Evolutionary conservation across 2,797 vertebrate genomes (phyloP).

Genomic region (Erpetoichthys calabaricus): DNA sequence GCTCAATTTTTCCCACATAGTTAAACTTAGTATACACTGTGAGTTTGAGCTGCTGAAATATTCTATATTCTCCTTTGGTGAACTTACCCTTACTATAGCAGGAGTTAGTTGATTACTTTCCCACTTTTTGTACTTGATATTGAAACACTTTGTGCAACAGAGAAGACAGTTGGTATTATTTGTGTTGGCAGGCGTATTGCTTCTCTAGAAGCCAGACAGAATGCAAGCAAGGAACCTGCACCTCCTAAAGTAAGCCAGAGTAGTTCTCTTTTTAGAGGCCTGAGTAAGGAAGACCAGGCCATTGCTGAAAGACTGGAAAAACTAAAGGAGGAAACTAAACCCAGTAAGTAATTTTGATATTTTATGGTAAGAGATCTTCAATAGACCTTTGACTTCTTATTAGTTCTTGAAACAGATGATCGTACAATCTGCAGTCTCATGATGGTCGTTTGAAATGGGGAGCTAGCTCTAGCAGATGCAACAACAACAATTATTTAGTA

Average conservation of each 20-base stretch:
- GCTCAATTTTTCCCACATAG: background rate
- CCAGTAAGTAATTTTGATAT: conserved; percentile 51
- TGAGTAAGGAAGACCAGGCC: conserved; percentile 68
- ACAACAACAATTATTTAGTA: background rate
- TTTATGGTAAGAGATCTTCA: background rate
- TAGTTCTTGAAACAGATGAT: background rate
- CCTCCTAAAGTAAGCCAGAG: conserved; percentile 16
- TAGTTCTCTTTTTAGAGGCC: conserved; percentile 22
- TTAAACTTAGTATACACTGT: background rate
- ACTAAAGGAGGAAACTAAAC: conserved; percentile 69
- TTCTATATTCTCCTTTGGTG: too few relatives aligned
- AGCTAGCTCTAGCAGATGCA: accelerated
- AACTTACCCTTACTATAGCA: too few relatives aligned
- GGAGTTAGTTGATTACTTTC: too few relatives aligned
- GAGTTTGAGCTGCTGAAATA: too few relatives aligned
- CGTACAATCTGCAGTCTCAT: background rate
- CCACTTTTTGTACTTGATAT: background rate
- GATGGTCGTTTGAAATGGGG: too few relatives aligned
- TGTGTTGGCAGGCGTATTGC: conserved; percentile 65
- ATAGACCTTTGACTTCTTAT: background rate
- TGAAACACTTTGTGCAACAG: background rate
- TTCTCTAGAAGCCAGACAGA: conserved; percentile 70
- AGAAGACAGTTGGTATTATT: conserved; percentile 1
- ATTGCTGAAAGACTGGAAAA: conserved; percentile 78
- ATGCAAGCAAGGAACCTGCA: conserved; percentile 24